Base-by-base conservation (phyloP, 2,888 invertebrate genomes). In the Orthonychiurus folsomi region DNA sequence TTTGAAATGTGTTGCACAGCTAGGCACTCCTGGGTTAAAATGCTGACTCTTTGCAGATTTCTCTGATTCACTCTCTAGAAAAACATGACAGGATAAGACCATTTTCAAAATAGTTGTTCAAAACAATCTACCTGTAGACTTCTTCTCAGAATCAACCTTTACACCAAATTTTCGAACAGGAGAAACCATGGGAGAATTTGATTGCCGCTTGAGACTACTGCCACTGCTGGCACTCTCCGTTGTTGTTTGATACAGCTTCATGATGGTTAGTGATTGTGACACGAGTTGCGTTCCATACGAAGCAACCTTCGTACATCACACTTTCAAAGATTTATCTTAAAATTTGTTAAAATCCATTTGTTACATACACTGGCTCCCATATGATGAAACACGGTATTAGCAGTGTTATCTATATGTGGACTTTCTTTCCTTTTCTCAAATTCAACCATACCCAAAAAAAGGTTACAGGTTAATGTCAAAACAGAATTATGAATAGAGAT, bases 221-320 rank as follows among this genome's bases (percentile, higher is more conserved):
- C 25, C 23, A 54, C 21, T 54, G 15, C 2, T 2, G 54, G 18
- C 3, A 54, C 21, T 23, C 2, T 21, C 52, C 52, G 5, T n/a
- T 52, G 52, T n/a, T 18, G 15, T 12, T 37, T 37, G 37, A 73
- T 86, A 82, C 25, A 89, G 83, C 75, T 88, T 89, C 63, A 90
- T 76, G 73, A 89, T 78, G 73, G 85, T 85, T 54, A 86, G 75
- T 0, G 86, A 80, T 60, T 89, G 86, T 64, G 80, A 81, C 12
- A 89, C 77, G 61, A 87, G 82, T 60, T 83, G 80, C 69, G 88
- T 86, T 2, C 85, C 82, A 18, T 83, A 73, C 24, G 75, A 78
- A 56, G 82, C 80, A 64, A 85, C 70, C 66, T 77, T 70, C 15
- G 5, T 37, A n/a, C 37, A 64, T 65, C 20, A 54, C 61, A 20